Evolutionary conservation across 2,797 vertebrate genomes (phyloP), one percentile per base, ranked within the genome.

Genomic region (Natrix natrix): DNA sequence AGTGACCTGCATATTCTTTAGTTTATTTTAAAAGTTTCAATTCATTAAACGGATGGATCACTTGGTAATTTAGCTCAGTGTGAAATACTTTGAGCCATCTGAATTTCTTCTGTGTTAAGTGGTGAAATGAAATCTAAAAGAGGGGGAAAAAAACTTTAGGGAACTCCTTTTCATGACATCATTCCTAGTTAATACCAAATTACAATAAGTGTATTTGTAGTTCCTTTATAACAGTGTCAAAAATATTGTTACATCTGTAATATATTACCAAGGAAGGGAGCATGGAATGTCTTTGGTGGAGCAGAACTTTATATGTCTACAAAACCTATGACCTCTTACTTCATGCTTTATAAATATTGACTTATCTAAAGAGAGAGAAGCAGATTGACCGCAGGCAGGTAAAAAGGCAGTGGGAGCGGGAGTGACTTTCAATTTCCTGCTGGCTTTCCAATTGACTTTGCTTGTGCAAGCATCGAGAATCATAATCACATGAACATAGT

Each of bases 241-340:
- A 28, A 26, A 91, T 0, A 83, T 16, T 92, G 0, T 55, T 8
- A 0, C 60, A 48, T 8, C 17, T 16, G 0, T 26, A 0, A 2
- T 52, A 1, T 37, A 0, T 0, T 37, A 4, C 66, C 55, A 10
- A 1, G 88, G 32, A 0, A 37, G 6, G 60, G 86, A 0, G 86
- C 52, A 11, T 0, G 22, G 0, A 2, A 16, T 83, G 0, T 0
- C 20, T 91, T 91, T 86, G 20, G 26, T 0, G 0, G 87, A 0
- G 4, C 0, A 0, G 1, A 86, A 78, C 20, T 0, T 3, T 59
- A 43, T 83, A 83, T 43, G 13, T 69, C 6, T 69, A 37, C n/a
- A 69, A 16, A 69, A 32, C n/a, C n/a, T 69, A 69, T 14, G 2
- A 69, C 32, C 14, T 37, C 14, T 69, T 69, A n/a, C 66, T 69